A percentile compares a stretch with the other conserved stretches of the same genome.
These are phyloP conservation scores for Kuschelorhynchus macadamiae DNA, from an alignment of 2,888 invertebrate genomes.

Conservation along the genomic window DNA sequence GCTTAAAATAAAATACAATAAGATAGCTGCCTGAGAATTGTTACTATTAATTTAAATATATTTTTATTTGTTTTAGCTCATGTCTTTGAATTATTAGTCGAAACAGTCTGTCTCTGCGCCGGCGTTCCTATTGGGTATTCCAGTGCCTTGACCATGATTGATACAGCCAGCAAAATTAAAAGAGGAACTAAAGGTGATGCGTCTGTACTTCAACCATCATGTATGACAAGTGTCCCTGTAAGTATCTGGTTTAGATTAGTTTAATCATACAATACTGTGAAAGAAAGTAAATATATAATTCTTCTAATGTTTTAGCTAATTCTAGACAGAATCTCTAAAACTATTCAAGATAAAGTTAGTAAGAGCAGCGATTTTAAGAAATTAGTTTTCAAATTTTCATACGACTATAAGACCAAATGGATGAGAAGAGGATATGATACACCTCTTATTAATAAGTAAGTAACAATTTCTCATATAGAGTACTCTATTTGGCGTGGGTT, in stretches of 20 bases:
- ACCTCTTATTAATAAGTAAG: constrained; percentile 79
- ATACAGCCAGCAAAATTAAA: constrained; percentile 95
- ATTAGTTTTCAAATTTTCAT: constrained; percentile 94
- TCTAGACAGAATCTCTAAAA: constrained; percentile 97
- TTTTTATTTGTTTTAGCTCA: constrained; percentile 75
- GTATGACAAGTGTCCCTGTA: constrained; percentile 97
- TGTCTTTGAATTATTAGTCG: constrained; percentile 97
- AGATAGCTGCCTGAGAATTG: too few relatives aligned
- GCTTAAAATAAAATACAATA: too few relatives aligned
- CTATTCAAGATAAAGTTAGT: constrained; percentile 93
- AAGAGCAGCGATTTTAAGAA: constrained; percentile 84
- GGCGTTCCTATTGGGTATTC: constrained; percentile 97
- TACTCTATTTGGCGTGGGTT: not conserved
- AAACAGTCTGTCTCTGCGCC: constrained; percentile 84
- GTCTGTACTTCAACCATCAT: constrained; percentile 89
- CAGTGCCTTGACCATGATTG: constrained; percentile 93
- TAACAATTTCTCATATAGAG: not conserved
- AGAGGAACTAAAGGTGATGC: constrained; percentile 96
- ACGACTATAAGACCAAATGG: constrained; percentile 92
- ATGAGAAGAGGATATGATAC: constrained; percentile 86
- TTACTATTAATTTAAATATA: not conserved
- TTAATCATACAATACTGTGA: too few relatives aligned
- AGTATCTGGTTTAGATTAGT: constrained; percentile 60
- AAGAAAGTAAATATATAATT: too few relatives aligned
- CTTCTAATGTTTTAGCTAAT: constrained; percentile 90